Base-by-base conservation (phyloP, 2,797 vertebrate genomes). In the Spinus pinus region DNA sequence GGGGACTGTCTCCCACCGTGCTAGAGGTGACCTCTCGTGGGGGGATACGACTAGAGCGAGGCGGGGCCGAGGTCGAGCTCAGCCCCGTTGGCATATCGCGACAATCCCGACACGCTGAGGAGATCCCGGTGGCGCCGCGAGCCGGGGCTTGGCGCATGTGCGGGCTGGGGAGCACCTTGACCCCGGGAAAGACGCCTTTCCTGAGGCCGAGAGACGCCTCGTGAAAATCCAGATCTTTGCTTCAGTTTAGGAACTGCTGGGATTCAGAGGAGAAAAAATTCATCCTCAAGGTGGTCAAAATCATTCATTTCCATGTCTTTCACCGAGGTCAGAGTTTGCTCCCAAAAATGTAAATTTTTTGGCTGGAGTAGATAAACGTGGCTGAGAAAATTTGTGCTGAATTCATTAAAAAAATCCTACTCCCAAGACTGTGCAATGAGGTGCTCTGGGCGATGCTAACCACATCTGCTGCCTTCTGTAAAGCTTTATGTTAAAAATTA, bases 391-490 rank as follows among this genome's bases (percentile, higher is more conserved):
- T 27, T 77, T 18, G 49, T 19, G 10, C 15, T 9, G 1, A 30
- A 44, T 30, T 16, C 6, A 6, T 33, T 28, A 50, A 44, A 41
- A 10, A 12, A 4, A 4, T 22, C 9, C 31, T 37, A 20, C 24
- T 35, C 24, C 9, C 35, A 14, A 2, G 1, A 4, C 6, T 22
- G n/a, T 31, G 14, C 24, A 57, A 0, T 7, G 33, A 44, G 28
- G 57, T 20, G 31, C 12, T 54, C 11, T 41, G 30, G 11, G 21
- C 17, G 33, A 41, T 54, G 47, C 11, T 41, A 14, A 53, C 33
- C 33, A 33, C 30, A 25, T 42, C 16, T 33, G 12, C 30, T 41
- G 17, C 49, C 35, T 41, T 54, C 35, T 62, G 9, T 70, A 9
- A 10, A 16, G 25, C 19, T 61, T 47, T 35, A 2, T 13, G 28